These are phyloP conservation scores for Lepisosteus osseus DNA, from an alignment of 2,113 vertebrate species.

Conservation along the genomic window DNA sequence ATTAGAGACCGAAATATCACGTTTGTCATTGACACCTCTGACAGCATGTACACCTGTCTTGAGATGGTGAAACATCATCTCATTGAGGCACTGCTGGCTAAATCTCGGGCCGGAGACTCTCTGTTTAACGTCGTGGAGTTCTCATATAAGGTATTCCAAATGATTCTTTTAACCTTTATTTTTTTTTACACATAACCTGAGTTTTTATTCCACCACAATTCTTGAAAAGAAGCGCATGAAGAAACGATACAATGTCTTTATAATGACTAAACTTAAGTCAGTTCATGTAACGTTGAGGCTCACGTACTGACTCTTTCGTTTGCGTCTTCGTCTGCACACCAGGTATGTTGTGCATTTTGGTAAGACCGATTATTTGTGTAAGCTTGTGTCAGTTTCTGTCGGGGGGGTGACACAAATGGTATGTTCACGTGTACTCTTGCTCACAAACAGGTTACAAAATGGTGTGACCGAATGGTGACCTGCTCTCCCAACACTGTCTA, in stretches of 20 bases:
- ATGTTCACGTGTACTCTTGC: not conserved
- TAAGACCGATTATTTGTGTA: no score
- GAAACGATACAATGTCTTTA: no score
- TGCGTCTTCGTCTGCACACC: no score
- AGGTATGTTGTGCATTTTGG: no score
- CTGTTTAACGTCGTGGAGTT: conserved; percentile 60
- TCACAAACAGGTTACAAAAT: conserved; percentile 42
- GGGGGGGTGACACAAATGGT: not conserved
- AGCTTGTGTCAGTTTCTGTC: not conserved
- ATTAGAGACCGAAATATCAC: conserved; percentile 39
- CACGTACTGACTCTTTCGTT: no score
- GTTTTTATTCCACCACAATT: not conserved
- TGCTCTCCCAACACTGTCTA: conserved; percentile 52
- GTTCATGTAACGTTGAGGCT: no score
- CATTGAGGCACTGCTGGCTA: conserved; percentile 50
- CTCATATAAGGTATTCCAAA: conserved; percentile 50
- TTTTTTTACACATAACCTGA: not conserved
- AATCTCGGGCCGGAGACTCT: conserved; percentile 49
- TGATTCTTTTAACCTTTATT: not conserved
- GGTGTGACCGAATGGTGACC: conserved; percentile 51
- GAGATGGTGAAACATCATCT: conserved; percentile 52
- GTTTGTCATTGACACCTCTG: conserved; percentile 55
- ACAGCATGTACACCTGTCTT: conserved; percentile 42
- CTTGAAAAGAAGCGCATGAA: no score
- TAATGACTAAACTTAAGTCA: no score